Base-by-base conservation (phyloP, 2,888 invertebrate genomes). In the Selenia dentaria region DNA sequence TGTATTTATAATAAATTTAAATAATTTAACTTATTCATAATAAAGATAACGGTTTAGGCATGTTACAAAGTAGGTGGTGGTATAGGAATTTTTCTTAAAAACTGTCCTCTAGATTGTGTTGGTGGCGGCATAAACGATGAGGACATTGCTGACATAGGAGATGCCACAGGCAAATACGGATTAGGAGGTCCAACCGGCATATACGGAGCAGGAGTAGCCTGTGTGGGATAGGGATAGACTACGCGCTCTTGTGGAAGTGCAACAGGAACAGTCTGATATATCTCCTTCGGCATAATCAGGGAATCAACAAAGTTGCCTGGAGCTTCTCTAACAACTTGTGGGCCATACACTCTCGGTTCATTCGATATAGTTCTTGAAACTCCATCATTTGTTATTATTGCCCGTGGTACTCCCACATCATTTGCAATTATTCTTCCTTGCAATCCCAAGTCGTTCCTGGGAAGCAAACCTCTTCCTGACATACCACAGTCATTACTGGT, bases 31-130 rank as follows among this genome's bases (percentile, higher is more conserved):
- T n/a, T n/a, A n/a, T n/a, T n/a, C n/a, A n/a, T n/a, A n/a, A n/a
- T n/a, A n/a, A n/a, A n/a, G n/a, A n/a, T n/a, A n/a, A n/a, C n/a
- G n/a, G n/a, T n/a, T n/a, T n/a, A n/a, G 16, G 3, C 2, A 16
- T 3, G 10, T 10, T 66, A 76, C 45, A 79, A 46, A 32, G 58
- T 62, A 2, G 79, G 80, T 1, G 80, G 80, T 0, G 79, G 75
- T 26, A 82, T 78, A 1, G 79, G 76, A 31, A 80, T 75, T 55
- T 81, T 83, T 35, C 78, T 70, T 31, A 82, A 62, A 48, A 70
- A 80, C 9, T 79, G 74, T 8, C 73, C 73, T 24, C 70, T 70
- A 0, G 71, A 62, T 29, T 74, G 67, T 0, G 57, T 64, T 0
- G 67, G 64, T 1, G 78, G 71, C 0, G 81, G 77, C 8, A 79